These are phyloP conservation scores for Antigone vipio DNA, from an alignment of 2,113 vertebrate genomes.

Conservation along the genomic window DNA sequence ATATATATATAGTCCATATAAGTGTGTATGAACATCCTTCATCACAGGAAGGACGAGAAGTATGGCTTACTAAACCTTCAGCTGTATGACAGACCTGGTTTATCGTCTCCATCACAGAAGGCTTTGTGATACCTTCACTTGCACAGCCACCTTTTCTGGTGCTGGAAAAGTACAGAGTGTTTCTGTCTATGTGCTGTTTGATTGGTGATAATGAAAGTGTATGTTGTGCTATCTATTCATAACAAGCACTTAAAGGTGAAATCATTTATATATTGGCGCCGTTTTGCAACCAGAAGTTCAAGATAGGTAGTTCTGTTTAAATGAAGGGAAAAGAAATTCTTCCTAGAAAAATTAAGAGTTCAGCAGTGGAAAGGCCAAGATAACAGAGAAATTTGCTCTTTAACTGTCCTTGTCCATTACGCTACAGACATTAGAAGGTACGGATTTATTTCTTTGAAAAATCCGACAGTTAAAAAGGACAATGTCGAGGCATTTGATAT, in stretches of 20 bases:
- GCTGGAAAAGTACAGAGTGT: neutral
- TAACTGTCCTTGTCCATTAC: neutral
- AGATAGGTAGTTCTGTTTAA: neutral
- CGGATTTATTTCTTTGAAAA: neutral
- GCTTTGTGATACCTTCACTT: neutral
- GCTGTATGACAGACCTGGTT: neutral
- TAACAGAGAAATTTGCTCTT: neutral
- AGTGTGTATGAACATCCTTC: neutral
- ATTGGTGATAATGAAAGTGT: neutral
- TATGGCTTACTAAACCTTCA: neutral
- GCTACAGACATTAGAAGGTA: neutral
- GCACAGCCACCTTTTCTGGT: neutral
- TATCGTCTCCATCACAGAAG: neutral
- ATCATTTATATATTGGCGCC: neutral
- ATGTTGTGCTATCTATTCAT: conserved; percentile 1
- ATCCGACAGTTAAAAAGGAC: neutral
- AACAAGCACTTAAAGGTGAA: neutral
- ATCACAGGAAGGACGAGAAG: neutral
- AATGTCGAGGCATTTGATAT: neutral
- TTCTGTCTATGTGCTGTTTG: neutral
- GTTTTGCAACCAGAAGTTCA: conserved; percentile 15
- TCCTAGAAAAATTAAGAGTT: neutral
- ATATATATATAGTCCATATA: neutral
- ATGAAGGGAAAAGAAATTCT: neutral
- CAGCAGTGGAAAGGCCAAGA: neutral